Conservation (phyloP, 92 coral and sea anemone species). For the Bergia puertoricense region DNA sequence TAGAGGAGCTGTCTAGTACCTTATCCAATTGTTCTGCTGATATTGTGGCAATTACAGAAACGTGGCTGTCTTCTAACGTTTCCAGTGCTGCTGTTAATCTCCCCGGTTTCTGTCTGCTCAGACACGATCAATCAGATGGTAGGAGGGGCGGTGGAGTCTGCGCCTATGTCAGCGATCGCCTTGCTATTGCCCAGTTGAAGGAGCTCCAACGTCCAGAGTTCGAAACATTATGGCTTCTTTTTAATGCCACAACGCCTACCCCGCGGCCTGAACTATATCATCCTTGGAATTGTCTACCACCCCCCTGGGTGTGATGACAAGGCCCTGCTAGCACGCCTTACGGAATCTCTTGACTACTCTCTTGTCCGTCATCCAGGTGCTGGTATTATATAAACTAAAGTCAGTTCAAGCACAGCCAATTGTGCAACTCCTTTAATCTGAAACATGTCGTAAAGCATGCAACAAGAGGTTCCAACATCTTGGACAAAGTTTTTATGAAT, state of each 20-base stretch:
- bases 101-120: too few species aligned
- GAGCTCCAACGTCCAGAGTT: too few species aligned
- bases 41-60: too few species aligned
- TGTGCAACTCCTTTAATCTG: conserved; percentile 34
- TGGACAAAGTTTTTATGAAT: conserved; percentile 21
- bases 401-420: background rate
- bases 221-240: background rate
- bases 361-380: background rate
- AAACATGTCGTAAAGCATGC: background rate
- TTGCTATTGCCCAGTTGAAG: too few species aligned
- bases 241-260: conserved; percentile 43
- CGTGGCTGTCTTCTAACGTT: too few species aligned
- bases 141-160: background rate
- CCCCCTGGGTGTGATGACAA: conserved; percentile 41
- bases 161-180: too few species aligned
- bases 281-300: conserved; percentile 19
- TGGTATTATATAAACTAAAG: conserved; percentile 16
- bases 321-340: conserved; percentile 11
- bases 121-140: too few species aligned
- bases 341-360: background rate
- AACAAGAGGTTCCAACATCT: background rate
- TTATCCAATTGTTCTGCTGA: too few species aligned
- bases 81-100: too few species aligned
- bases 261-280: conserved; percentile 44
- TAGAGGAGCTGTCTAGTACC: too few species aligned